These are phyloP conservation scores for Hylyphantes graminicola DNA, from an alignment of 1,140 invertebrate genomes.

Conservation along the genomic window DNA sequence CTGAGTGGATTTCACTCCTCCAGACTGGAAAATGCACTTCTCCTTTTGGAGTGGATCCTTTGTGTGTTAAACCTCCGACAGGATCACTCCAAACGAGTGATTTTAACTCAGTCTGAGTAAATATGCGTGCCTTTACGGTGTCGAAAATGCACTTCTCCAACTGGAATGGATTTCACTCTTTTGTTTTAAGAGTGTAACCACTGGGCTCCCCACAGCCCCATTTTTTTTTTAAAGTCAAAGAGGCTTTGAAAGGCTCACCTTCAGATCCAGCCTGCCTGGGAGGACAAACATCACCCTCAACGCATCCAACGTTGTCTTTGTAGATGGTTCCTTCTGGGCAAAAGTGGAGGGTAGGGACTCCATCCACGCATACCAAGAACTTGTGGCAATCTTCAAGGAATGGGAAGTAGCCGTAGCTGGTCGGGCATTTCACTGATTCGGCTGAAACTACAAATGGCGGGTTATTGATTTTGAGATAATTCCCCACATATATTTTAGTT, in stretches of 20 bases:
- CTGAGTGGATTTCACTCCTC: too few species aligned
- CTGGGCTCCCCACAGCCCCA: background rate
- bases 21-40: too few species aligned
- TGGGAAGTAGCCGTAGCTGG: background rate
- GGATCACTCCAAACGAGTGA: too few species aligned
- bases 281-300: background rate
- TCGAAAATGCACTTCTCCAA: too few species aligned
- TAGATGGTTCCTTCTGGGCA: background rate
- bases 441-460: background rate
- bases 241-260: background rate
- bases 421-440: background rate
- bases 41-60: too few species aligned
- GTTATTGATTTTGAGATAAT: background rate
- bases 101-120: too few species aligned
- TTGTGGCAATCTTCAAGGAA: background rate
- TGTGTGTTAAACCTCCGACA: too few species aligned
- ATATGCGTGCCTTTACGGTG: too few species aligned
- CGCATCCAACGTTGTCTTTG: background rate
- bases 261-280: background rate
- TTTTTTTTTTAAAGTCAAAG: background rate
- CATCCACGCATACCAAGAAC: background rate
- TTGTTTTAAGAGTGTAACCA: background rate
- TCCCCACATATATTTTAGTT: background rate
- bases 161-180: too few species aligned
- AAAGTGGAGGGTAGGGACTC: background rate